These are phyloP conservation scores for Abscondita cerata DNA, from an alignment of 2,888 invertebrate genomes.

Conservation along the genomic window DNA sequence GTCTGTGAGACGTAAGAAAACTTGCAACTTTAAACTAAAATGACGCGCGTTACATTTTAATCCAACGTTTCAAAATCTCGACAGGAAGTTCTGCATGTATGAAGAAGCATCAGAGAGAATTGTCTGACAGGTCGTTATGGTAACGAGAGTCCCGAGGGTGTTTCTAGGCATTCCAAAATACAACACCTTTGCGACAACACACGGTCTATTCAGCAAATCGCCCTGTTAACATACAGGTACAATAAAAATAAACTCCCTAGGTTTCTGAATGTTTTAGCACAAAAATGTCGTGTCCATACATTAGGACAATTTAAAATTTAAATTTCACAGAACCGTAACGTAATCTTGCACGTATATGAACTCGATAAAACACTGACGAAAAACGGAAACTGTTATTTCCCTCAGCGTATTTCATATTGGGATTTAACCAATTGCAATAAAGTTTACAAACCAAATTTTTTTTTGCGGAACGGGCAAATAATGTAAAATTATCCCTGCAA, in stretches of 20 bases:
- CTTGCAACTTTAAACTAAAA: slow-evolving; percentile 18
- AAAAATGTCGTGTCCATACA: not conserved
- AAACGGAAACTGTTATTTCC: not conserved
- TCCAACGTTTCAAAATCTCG: slow-evolving; percentile 33
- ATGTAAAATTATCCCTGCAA: no score
- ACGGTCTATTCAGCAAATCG: slow-evolving; percentile 24
- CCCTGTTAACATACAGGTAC: slow-evolving; percentile 20
- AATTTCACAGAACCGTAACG: slow-evolving; percentile 1
- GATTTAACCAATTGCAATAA: no score
- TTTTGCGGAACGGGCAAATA: no score
- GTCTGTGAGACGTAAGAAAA: slow-evolving; percentile 20
- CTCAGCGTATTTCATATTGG: no score
- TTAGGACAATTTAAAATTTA: slow-evolving; percentile 16
- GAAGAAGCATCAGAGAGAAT: slow-evolving; percentile 34
- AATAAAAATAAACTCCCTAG: slow-evolving; percentile 15
- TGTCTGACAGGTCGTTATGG: slow-evolving; percentile 44
- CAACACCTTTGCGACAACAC: slow-evolving; percentile 26
- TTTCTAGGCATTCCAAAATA: slow-evolving; percentile 36
- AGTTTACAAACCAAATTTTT: no score
- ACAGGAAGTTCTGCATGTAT: slow-evolving; percentile 32
- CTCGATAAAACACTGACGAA: not conserved
- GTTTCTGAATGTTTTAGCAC: slow-evolving; percentile 2
- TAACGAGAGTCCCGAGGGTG: slow-evolving; percentile 41
- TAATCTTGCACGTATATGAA: slow-evolving; percentile 4
- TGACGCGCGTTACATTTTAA: slow-evolving; percentile 23